These are phyloP conservation scores for Serilophus lunatus DNA, from an alignment of 2,113 vertebrate genomes.

Conservation along the genomic window DNA sequence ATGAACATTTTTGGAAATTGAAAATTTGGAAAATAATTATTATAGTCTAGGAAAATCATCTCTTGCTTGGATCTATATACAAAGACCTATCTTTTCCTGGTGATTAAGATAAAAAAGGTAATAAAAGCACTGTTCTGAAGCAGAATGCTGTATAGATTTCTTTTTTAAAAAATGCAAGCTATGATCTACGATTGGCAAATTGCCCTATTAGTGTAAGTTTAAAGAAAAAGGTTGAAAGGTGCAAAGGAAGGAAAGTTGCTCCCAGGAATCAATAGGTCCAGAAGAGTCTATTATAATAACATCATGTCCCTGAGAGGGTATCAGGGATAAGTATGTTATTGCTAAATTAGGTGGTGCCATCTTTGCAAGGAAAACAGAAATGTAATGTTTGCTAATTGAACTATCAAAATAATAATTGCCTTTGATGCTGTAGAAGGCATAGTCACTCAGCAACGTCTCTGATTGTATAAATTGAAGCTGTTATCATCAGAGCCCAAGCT, in stretches of 20 bases:
- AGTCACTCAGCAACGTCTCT: conserved; percentile 63
- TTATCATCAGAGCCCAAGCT: conserved; percentile 61
- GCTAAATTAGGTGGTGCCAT: conserved; percentile 57
- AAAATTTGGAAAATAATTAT: neutral
- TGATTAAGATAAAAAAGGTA: neutral
- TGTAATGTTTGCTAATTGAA: conserved; percentile 74
- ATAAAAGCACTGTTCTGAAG: neutral
- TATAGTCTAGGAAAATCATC: neutral
- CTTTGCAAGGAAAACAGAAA: conserved; percentile 67
- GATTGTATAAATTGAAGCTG: conserved; percentile 66
- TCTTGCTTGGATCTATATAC: neutral
- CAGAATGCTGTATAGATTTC: neutral
- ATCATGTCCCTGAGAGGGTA: conserved; percentile 47
- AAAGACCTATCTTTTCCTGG: neutral
- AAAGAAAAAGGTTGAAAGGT: conserved; percentile 38
- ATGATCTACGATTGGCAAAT: neutral
- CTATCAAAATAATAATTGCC: conserved; percentile 77
- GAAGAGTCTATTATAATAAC: conserved; percentile 56
- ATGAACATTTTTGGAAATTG: neutral
- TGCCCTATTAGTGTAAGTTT: conserved; percentile 8
- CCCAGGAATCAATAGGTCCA: conserved; percentile 53
- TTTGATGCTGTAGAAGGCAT: conserved; percentile 67
- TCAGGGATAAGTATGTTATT: conserved; percentile 52
- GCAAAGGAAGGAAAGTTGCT: conserved; percentile 34
- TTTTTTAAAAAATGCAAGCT: neutral